Conservation (phyloP, 2,113 vertebrate genomes). For the Dicentrarchus labrax region DNA sequence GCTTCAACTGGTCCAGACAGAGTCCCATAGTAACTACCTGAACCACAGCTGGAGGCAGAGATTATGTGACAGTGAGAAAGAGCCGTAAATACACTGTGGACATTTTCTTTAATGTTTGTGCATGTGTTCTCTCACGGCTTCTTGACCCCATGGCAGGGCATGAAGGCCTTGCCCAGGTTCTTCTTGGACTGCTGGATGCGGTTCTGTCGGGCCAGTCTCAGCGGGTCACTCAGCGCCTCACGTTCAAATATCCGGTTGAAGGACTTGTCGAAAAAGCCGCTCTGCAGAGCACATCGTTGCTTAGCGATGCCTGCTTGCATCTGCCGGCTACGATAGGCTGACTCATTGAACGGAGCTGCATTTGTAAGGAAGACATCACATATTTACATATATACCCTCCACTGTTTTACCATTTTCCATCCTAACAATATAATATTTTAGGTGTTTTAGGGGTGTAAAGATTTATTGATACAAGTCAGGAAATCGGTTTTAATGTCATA, state of each 20-base stretch:
- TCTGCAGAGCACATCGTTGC: constrained; percentile 84
- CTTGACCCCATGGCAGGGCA: constrained; percentile 87
- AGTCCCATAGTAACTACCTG: constrained; percentile 90
- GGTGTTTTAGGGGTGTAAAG: too few relatives aligned
- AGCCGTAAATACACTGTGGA: neutral
- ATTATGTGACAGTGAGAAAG: neutral
- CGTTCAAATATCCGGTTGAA: constrained; percentile 88
- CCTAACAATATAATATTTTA: too few relatives aligned
- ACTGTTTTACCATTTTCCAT: neutral
- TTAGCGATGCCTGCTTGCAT: constrained; percentile 85
- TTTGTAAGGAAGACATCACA: constrained; percentile 38
- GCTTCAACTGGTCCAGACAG: constrained; percentile 84
- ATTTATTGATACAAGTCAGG: too few relatives aligned
- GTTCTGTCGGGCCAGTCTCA: constrained; percentile 84
- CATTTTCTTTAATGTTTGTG: neutral
- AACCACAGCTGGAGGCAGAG: constrained; percentile 50
- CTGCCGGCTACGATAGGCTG: constrained; percentile 88
- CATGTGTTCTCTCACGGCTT: constrained; percentile 82
- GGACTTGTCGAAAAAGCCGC: constrained; percentile 88
- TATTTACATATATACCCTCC: neutral
- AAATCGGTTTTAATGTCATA: too few relatives aligned
- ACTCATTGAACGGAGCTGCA: constrained; percentile 88
- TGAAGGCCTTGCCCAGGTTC: constrained; percentile 88
- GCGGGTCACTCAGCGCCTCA: constrained; percentile 85
- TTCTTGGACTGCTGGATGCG: constrained; percentile 88